Base-by-base conservation (phyloP, 2,888 invertebrate species). In the Herminia tarsipennalis region DNA sequence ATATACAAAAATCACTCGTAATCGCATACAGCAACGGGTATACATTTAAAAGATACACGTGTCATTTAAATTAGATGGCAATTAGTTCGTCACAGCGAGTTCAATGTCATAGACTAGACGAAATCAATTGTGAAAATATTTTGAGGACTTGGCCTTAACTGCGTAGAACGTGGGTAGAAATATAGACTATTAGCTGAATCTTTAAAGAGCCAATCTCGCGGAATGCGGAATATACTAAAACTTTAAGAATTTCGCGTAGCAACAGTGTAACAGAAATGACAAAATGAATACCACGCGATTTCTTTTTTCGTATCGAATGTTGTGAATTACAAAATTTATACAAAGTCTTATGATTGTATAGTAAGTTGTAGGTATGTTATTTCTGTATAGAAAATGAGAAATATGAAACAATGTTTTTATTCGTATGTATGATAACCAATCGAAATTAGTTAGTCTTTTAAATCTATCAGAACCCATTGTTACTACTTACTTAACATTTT, bases 201-300 rank as follows among this genome's bases (percentile, higher is more conserved):
- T 84, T 83, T 78, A 79, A 76, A 78, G 78, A 79, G 75, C 73
- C 70, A 76, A 76, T 72, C 67, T 67, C 44, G 48, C 44, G 70
- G 83, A 86, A 87, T 83, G 84, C 80, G 85, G 83, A 86, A 86
- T 71, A 66, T 57, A 59, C 53, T 50, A 47, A 57, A 61, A 65
- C 61, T 62, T 62, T 56, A 56, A 61, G 61, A 70, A 70, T 66
- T 68, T 58, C 56, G 51, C 73, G 55, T 66, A 70, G 70, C 66
- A 74, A 71, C 73, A 64, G n/a, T n/a, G n/a, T n/a, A n/a, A 57
- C 52, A 40, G 52, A 64, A 30, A 52, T 35, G 24, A 9, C 10
- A 9, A 24, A 16, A 24, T n/a, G 6, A 24, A 21, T 34, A 27
- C 3, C 3, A 6, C 9, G 9, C 32, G 28, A 18, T 25, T 18